Conservation (phyloP, 2,113 vertebrate species). For the Actinemys pallida region DNA sequence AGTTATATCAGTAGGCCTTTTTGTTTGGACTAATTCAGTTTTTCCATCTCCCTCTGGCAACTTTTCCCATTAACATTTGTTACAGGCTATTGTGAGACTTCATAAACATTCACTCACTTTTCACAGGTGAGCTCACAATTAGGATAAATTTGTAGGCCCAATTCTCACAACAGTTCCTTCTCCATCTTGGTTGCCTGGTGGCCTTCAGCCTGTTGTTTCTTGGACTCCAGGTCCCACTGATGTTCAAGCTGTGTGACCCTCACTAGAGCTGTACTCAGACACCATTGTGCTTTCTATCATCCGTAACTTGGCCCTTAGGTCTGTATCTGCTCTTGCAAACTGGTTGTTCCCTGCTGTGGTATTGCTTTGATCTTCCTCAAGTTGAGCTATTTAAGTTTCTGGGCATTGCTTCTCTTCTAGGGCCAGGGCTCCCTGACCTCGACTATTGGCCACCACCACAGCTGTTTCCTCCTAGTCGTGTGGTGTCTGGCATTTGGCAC, state of each 20-base stretch:
- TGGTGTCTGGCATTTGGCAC: background rate
- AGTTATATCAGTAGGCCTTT: background rate
- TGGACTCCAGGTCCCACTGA: background rate
- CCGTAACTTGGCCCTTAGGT: background rate
- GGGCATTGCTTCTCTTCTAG: background rate
- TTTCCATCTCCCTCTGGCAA: background rate
- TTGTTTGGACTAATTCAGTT: background rate
- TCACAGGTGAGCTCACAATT: background rate
- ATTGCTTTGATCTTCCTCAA: background rate
- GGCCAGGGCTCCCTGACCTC: background rate
- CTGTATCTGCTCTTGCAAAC: background rate
- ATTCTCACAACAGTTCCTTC: background rate
- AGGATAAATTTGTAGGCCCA: background rate
- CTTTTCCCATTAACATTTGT: background rate
- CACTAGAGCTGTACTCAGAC: background rate
- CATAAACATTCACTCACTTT: background rate
- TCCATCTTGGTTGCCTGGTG: background rate
- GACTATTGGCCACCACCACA: background rate
- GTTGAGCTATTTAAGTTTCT: background rate
- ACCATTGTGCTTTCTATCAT: background rate
- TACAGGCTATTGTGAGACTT: background rate
- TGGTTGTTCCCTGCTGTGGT: background rate
- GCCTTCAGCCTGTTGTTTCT: background rate
- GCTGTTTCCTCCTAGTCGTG: background rate
- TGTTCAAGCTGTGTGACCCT: background rate